Evolutionary conservation across 1,140 invertebrate genomes (phyloP), one percentile per base, ranked within the genome.

Genomic region (Drosophila melanica): DNA sequence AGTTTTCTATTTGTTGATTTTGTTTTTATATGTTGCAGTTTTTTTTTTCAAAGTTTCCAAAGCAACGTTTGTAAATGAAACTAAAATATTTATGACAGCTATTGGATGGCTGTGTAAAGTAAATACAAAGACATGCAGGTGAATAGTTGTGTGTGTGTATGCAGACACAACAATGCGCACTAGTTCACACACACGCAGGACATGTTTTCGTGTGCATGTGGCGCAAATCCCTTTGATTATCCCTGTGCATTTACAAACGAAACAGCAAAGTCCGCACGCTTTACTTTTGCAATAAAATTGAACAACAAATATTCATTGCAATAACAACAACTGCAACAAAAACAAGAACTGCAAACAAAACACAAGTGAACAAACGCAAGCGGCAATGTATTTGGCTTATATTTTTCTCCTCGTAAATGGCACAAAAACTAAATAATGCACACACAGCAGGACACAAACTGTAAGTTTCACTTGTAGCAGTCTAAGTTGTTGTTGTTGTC

Each of bases 61-160:
- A 53, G 53, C 45, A 65, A 48, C 47, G 18, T 54, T 74, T 50
- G 20, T 42, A 66, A 72, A 82, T 75, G 63, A 76, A 76, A 79
- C 69, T 84, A 51, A 84, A 84, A 76, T 84, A 84, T 84, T 84
- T 79, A 84, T 84, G 60, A 27, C 65, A 57, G 53, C 66, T 57
- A 57, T 77, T 66, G 55, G 60, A 41, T 41, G 41, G 11, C 39
- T 62, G 44, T 55, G 67, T 20, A 58, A 64, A 59, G 45, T 58
- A 70, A 75, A 70, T 74, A 57, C n/a, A 64, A 45, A 39, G 33
- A 60, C 9, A 73, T 41, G 42, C 50, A 47, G 6, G 8, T 27
- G 14, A 18, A 12, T 12, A 23, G 2, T 42, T 55, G 55, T 60
- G 35, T 51, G 12, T 57, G 20, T 18, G 14, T 55, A 23, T 12